Evolutionary conservation across 2,113 vertebrate genomes (phyloP), one percentile per base, ranked within the genome.

Genomic region (Clinocottus analis): DNA sequence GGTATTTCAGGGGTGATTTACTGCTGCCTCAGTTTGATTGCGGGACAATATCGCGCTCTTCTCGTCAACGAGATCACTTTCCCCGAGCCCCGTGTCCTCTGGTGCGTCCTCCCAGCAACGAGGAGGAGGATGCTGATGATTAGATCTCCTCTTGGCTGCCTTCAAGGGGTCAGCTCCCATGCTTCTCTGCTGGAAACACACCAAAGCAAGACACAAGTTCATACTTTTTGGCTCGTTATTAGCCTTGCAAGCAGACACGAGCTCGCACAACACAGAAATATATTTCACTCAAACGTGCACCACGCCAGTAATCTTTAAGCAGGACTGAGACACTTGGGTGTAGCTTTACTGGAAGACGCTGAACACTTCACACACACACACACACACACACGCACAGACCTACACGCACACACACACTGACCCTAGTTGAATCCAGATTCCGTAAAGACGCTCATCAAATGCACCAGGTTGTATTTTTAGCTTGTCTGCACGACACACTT

Each of bases 381-480:
- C 33, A 60, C 59, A 77, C 71, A 35, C 33, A 70, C 43, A 66
- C n/a, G n/a, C n/a, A n/a, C n/a, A n/a, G n/a, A n/a, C n/a, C n/a
- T n/a, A n/a, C n/a, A n/a, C n/a, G n/a, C 59, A 79, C 71, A 74
- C 63, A 72, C 69, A 80, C 75, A 29, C 55, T 71, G 82, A 86
- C 75, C 83, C 61, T 55, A 61, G 70, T 80, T 60, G 29, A 76
- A 72, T 74, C 73, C 72, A 37, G 16, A 65, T 65, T 66, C 41
- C 21, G 55, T 80, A 89, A 90, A 86, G 77, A 88, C 83, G 66
- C 75, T 79, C 72, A 79, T 90, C 85, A 90, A 83, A 89, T 79
- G 41, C 45, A 75, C 59, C 23, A 33, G 85, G 39, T 62, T 81
- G 68, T 92, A 92, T 92, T 92, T 92, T 91, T 91, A 90, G 90